phyloP scores from a whole-genome alignment of 2,797 vertebrate genomes.

The Macropus fuliginosus region DNA sequence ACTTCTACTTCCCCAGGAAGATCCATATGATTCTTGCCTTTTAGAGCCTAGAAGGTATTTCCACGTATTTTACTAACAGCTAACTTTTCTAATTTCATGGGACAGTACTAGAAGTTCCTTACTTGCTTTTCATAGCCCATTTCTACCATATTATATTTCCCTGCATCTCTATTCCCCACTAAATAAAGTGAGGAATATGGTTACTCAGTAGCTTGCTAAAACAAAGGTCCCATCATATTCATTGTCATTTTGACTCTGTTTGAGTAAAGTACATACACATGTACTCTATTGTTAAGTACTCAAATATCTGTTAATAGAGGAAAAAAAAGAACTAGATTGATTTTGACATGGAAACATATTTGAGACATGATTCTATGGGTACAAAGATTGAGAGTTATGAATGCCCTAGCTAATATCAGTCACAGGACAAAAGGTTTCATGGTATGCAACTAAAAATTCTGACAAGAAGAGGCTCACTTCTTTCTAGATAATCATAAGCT shows the following conservation, averaged over 20 bases:
- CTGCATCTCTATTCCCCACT: neutral
- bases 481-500: neutral
- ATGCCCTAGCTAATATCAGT: neutral
- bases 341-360: neutral
- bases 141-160: neutral
- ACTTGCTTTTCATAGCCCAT: neutral
- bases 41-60: neutral
- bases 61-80: neutral
- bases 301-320: neutral
- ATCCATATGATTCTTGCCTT: constrained; percentile 6
- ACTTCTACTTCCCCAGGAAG: neutral
- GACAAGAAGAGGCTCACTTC: neutral
- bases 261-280: neutral
- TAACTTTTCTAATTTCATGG: neutral
- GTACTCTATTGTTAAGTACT: neutral
- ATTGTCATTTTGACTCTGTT: neutral
- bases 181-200: neutral
- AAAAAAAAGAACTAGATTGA: neutral
- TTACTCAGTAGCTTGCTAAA: neutral
- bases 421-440: neutral
- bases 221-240: neutral
- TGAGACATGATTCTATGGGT: neutral
- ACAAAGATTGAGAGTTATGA: neutral
- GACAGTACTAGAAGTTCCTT: neutral
- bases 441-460: neutral